Evolutionary conservation across 1,140 invertebrate species (phyloP).

Genomic region (Notospermus geniculatus): DNA sequence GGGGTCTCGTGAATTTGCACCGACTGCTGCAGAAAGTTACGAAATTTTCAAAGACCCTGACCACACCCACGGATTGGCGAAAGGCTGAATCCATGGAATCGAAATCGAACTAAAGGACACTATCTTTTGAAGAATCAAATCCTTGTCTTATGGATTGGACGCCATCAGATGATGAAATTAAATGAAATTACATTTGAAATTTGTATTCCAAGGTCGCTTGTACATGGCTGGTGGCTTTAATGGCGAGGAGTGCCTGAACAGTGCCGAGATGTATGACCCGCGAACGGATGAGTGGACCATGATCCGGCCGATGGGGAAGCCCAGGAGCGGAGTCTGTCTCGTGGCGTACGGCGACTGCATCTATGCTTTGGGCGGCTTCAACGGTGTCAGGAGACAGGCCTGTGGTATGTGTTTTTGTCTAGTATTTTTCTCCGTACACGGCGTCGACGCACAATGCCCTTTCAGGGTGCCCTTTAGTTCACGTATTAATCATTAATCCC

Average conservation of each 20-base stretch:
- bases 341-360: conserved; percentile 66
- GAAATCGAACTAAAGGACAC: not conserved
- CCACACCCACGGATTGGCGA: conserved; percentile 15
- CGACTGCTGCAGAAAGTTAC: too few relatives aligned
- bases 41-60: too few relatives aligned
- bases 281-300: conserved; percentile 77
- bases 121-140: not conserved
- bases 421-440: too few relatives aligned
- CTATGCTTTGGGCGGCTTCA: conserved; percentile 54
- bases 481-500: not conserved
- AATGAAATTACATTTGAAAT: not conserved
- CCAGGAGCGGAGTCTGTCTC: conserved; percentile 72
- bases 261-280: conserved; percentile 81
- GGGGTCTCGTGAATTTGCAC: too few relatives aligned
- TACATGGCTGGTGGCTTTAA: conserved; percentile 73
- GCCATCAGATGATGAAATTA: not conserved
- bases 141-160: not conserved
- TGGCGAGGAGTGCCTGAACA: conserved; percentile 78
- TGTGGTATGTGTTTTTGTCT: conserved; percentile 61
- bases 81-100: conserved; percentile 11
- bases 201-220: not conserved
- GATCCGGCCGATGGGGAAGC: conserved; percentile 18
- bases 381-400: conserved; percentile 60
- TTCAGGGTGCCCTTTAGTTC: too few relatives aligned
- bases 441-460: too few relatives aligned